Percentiles rank a stretch among this genome's conserved stretches.
These are phyloP conservation scores for Orussus abietinus DNA, from an alignment of 1,140 invertebrate genomes.

Conservation along the genomic window DNA sequence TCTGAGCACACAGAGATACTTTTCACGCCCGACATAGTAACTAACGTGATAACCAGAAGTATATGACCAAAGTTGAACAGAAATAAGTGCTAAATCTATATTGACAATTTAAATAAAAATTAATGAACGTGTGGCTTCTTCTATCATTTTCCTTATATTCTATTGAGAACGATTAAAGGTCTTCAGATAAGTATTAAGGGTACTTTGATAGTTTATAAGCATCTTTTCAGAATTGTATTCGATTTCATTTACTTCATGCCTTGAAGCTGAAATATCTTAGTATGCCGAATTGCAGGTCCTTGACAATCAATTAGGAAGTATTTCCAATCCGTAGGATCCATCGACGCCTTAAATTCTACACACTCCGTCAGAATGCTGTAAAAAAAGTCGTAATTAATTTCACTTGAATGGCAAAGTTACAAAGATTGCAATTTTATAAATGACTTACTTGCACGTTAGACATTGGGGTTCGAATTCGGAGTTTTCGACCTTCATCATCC, in stretches of 20 bases:
- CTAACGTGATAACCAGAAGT: too few relatives aligned
- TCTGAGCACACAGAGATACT: neutral
- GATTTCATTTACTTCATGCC: too few relatives aligned
- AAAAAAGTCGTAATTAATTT: neutral
- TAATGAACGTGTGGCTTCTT: neutral
- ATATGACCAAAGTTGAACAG: too few relatives aligned
- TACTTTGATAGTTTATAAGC: too few relatives aligned
- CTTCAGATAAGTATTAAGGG: too few relatives aligned
- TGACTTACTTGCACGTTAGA: neutral
- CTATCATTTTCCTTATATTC: neutral
- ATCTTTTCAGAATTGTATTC: too few relatives aligned
- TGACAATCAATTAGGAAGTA: conserved; percentile 1
- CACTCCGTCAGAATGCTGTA: neutral
- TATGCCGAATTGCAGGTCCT: neutral
- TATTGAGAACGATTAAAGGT: too few relatives aligned
- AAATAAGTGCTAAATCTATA: too few relatives aligned
- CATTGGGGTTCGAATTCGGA: neutral
- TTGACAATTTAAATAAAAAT: neutral
- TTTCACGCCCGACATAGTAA: too few relatives aligned
- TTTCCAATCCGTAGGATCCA: neutral
- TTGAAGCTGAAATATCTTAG: neutral
- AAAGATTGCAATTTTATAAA: neutral
- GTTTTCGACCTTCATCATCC: neutral
- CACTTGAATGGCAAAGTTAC: neutral
- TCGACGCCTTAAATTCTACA: neutral